Percentiles rank a stretch among this genome's conserved stretches.
These are phyloP conservation scores for Epirrhoe tristata DNA, from an alignment of 2,888 invertebrate species.

Conservation along the genomic window DNA sequence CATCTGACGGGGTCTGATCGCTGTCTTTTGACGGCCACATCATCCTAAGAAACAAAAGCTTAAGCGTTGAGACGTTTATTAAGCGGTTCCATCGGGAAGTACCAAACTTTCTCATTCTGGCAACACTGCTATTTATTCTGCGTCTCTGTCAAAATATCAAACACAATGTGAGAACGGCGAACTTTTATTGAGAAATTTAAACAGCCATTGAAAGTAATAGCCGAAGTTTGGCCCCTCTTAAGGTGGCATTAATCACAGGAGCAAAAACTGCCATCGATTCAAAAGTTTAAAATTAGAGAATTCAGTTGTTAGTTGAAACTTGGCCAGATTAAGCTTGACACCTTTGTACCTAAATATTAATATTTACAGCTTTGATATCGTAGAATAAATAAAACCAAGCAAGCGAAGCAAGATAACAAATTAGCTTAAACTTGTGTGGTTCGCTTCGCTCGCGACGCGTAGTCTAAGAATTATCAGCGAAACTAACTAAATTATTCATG, in stretches of 20 bases:
- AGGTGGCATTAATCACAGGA: conserved; percentile 61
- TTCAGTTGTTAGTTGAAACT: conserved; percentile 37
- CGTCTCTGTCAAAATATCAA: conserved; percentile 68
- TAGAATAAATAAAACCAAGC: too few species aligned
- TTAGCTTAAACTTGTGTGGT: too few species aligned
- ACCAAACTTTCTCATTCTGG: conserved; percentile 47
- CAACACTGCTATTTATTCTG: conserved; percentile 41
- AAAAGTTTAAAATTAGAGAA: conserved; percentile 63
- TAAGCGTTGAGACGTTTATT: conserved; percentile 53
- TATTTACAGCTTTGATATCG: too few species aligned
- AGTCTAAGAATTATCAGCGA: too few species aligned
- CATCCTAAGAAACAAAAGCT: conserved; percentile 12
- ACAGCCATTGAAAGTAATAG: conserved; percentile 72
- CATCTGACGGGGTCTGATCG: too few species aligned
- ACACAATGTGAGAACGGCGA: conserved; percentile 60
- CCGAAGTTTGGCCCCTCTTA: conserved; percentile 59
- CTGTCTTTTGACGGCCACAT: neutral
- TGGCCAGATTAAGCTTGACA: neutral
- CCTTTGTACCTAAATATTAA: neutral
- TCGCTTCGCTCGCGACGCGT: too few species aligned
- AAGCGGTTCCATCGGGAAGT: conserved; percentile 54
- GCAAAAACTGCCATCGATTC: conserved; percentile 60
- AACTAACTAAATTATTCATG: too few species aligned
- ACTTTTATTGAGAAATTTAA: conserved; percentile 77
- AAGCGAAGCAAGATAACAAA: too few species aligned